These are phyloP conservation scores for Tachycineta bicolor DNA, from an alignment of 2,113 vertebrate species.

Conservation along the genomic window DNA sequence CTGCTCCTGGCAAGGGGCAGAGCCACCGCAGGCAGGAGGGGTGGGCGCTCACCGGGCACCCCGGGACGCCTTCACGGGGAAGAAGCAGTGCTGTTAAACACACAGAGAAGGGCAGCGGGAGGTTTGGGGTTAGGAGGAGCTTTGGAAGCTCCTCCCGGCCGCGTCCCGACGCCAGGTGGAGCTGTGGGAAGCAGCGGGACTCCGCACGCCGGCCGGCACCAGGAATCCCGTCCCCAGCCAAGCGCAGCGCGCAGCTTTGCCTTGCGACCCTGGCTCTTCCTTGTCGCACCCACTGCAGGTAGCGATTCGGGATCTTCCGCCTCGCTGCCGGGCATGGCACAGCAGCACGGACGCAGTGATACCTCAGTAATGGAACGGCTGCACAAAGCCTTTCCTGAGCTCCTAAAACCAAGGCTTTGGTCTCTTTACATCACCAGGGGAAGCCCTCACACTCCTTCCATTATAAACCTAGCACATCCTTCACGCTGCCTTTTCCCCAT, in stretches of 20 bases:
- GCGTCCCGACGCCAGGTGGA: background rate
- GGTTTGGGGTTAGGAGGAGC: background rate
- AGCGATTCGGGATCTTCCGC: accelerated
- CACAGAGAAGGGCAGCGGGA: no score
- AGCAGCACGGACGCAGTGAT: accelerated
- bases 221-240: no score
- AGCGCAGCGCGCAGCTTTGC: accelerated
- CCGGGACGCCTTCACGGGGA: background rate
- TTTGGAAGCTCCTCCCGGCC: background rate
- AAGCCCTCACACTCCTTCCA: background rate
- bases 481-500: background rate
- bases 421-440: background rate
- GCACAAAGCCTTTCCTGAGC: background rate
- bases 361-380: background rate
- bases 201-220: accelerated
- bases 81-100: background rate
- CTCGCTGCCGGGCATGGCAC: background rate
- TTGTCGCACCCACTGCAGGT: accelerated
- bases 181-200: accelerated
- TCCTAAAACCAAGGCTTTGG: background rate
- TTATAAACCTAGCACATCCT: background rate
- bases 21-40: background rate
- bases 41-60: accelerated
- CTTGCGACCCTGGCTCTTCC: no score
- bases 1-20: background rate